These are phyloP conservation scores for Bubo scandiacus DNA, from an alignment of 2,113 vertebrate genomes.

Conservation along the genomic window DNA sequence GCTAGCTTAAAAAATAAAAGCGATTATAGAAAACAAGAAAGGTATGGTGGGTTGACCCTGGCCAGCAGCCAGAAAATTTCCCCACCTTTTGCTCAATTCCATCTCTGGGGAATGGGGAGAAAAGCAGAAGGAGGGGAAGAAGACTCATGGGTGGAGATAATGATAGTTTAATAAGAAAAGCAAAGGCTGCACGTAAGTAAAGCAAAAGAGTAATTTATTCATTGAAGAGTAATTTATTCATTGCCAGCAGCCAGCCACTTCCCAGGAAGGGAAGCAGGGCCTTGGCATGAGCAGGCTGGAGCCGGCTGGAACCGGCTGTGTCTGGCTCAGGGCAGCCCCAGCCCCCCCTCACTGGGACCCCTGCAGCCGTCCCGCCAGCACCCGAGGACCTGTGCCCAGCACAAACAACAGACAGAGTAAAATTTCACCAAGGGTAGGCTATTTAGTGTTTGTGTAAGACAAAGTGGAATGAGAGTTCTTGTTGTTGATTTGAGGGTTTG, in stretches of 20 bases:
- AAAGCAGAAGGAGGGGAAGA: neutral
- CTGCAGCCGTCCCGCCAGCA: too few species aligned
- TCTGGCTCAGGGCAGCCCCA: too few species aligned
- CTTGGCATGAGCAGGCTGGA: too few species aligned
- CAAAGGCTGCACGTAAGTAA: neutral
- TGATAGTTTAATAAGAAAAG: neutral
- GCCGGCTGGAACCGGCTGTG: too few species aligned
- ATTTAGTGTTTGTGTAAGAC: neutral
- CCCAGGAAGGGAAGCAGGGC: too few species aligned
- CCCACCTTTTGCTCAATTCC: accelerated
- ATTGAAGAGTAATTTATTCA: too few species aligned
- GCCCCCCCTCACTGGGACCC: too few species aligned
- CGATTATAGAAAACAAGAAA: neutral
- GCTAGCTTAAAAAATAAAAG: neutral
- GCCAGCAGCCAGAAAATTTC: neutral
- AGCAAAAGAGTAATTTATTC: too few species aligned
- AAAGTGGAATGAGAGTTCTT: neutral
- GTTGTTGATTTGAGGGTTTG: neutral
- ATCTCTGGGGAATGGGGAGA: neutral
- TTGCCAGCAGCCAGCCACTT: too few species aligned
- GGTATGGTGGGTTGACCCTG: accelerated
- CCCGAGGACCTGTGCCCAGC: too few species aligned
- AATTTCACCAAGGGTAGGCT: too few species aligned
- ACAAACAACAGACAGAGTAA: too few species aligned
- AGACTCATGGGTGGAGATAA: neutral